Base-by-base conservation (phyloP, 2,888 invertebrate genomes). In the Ganaspis brasiliensis region DNA sequence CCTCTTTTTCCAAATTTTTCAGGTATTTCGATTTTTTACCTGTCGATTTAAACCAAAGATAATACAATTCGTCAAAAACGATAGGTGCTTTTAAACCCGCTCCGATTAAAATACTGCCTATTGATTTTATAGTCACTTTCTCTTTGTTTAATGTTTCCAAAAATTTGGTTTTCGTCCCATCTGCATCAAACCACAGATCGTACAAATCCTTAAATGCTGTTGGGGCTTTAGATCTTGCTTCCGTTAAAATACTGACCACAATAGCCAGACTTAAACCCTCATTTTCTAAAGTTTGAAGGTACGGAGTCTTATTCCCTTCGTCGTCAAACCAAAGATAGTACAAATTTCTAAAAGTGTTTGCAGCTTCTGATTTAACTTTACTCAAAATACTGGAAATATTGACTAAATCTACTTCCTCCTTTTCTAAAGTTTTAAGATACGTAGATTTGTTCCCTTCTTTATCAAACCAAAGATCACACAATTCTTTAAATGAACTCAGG, bases 11-110 rank as follows among this genome's bases (percentile, higher is more conserved):
- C 49, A 49, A 49, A 16, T 6, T 49, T n/a, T n/a, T 14, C 3
- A 49, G 0, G n/a, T 74, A 76, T 14, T 40, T 37, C 6, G 77
- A 71, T 59, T 74, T 79, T 10, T 75, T 76, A n/a, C 79, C 79
- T 6, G 77, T 1, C 2, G 0, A 72, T 76, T 81, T 82, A 83
- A 88, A 83, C 84, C 86, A 88, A 31, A 83, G 78, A 63, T 81
- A 74, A 84, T 84, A 82, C 21, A 84, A 85, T 74, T 85, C 82
- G 84, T 85, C 82, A 84, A 89, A 86, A 81, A 83, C 83, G 80
- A 79, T 77, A 72, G 84, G 40, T 82, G 85, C 83, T 73, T 83
- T 85, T 73, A 19, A 5, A 26, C 55, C 55, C 9, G 35, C 55
- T n/a, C 19, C 26, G 9, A 14, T 19, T 2, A 55, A 24, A 26